Conservation (phyloP, 2,797 vertebrate species). For the Intellagama lesueurii region DNA sequence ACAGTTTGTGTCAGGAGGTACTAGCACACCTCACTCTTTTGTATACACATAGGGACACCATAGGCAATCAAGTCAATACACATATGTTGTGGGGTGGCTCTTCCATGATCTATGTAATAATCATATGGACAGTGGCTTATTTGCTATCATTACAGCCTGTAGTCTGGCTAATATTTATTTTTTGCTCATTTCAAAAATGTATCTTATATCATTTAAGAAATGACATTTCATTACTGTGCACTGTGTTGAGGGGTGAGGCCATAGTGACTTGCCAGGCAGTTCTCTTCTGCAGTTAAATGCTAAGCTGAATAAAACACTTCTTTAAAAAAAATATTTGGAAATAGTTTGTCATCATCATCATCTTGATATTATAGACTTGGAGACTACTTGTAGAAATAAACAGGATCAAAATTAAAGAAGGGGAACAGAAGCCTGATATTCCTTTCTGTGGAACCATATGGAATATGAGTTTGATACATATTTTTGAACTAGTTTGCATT, state of each 20-base stretch:
- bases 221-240: not conserved
- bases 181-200: not conserved
- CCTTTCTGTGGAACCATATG: slow-evolving; percentile 17
- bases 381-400: not conserved
- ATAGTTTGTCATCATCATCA: too few species aligned
- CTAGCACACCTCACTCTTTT: not conserved
- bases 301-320: too few species aligned
- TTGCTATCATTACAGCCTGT: not conserved
- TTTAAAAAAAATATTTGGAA: not conserved
- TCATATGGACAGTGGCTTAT: not conserved
- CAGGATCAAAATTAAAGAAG: slow-evolving; percentile 14
- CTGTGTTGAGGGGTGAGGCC: too few species aligned
- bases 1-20: too few species aligned
- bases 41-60: not conserved
- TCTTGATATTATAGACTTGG: not conserved
- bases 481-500: slow-evolving; percentile 39
- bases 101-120: not conserved
- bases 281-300: not conserved
- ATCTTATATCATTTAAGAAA: not conserved
- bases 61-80: not conserved
- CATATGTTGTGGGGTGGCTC: not conserved
- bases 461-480: slow-evolving; percentile 34
- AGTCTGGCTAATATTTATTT: not conserved
- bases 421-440: slow-evolving; percentile 15
- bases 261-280: not conserved